A percentile compares a stretch with the other conserved stretches of the same genome.
phyloP scores from a whole-genome alignment of 2,797 vertebrate species.

The Crenuchus spilurus region DNA sequence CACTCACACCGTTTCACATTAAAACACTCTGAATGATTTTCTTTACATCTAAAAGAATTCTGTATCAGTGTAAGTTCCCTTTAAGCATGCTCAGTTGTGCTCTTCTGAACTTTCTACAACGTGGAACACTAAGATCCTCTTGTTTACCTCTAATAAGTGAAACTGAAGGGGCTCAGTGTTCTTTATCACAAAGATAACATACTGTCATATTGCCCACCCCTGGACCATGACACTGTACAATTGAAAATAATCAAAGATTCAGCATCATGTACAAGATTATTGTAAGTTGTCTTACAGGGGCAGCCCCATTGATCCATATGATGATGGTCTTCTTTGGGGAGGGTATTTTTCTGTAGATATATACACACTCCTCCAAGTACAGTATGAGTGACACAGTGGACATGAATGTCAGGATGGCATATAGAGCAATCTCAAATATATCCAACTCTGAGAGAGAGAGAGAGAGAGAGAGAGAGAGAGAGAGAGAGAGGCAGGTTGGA shows the following conservation, averaged over 20 bases:
- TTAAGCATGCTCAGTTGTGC: too few relatives aligned
- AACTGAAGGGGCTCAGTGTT: too few relatives aligned
- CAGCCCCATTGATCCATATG: conserved; percentile 87
- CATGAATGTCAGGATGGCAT: conserved; percentile 83
- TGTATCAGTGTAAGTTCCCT: too few relatives aligned
- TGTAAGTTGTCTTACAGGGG: conserved; percentile 77
- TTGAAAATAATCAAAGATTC: neutral
- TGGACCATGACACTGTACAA: too few relatives aligned
- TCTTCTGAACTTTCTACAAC: too few relatives aligned
- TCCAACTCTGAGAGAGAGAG: conserved; percentile 75
- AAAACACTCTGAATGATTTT: too few relatives aligned
- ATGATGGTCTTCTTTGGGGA: conserved; percentile 82
- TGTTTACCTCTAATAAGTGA: too few relatives aligned
- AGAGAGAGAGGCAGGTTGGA: neutral
- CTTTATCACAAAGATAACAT: too few relatives aligned
- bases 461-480: neutral
- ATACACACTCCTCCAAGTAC: conserved; percentile 83
- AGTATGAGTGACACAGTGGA: conserved; percentile 76
- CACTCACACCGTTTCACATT: too few relatives aligned
- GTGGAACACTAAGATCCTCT: too few relatives aligned
- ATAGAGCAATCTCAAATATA: conserved; percentile 75
- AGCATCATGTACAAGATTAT: neutral
- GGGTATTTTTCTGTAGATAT: conserved; percentile 79
- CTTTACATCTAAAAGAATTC: too few relatives aligned
- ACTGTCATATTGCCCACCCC: too few relatives aligned